Base-by-base conservation (phyloP, 2,888 invertebrate genomes). In the Protonemura montana region DNA sequence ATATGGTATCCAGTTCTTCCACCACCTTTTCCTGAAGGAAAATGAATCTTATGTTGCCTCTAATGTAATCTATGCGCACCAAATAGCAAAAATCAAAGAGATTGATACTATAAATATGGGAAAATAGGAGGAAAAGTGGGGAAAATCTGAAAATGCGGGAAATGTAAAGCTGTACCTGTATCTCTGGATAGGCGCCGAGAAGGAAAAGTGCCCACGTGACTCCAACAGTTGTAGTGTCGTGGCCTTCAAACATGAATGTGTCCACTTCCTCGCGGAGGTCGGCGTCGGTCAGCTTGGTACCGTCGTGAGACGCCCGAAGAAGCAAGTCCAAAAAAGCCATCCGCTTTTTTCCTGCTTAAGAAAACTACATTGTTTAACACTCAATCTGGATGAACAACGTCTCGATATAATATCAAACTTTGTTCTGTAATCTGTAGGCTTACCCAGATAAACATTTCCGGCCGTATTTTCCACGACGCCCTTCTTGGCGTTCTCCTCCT, bases 221-320 rank as follows among this genome's bases (percentile, higher is more conserved):
- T 0, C 93, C 94, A 0, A 94, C 93, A 0, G 93, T 92, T 0
- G 94, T 94, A 0, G 94, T 94, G 88, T 94, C 89, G 86, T 89
- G 89, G 21, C 89, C 89, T 42, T 16, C 35, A 77, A 35, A 83
- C 85, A 85, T 85, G 81, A 85, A 85, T 10, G 85, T 85, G 59
- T 85, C 85, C 7, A 85, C 85, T 42, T 85, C 85, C 30, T 80
- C 85, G 29, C 85, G 25, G 2, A 85, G 76, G 16, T 85, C 85
- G 16, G 25, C 81, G 81, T 80, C 81, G 1, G 80, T 42, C 35
- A 85, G 26, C 26, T 42, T 16, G 13, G 78, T 80, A 26, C 41
- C 42, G 25, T 85, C n/a, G 3, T 35, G 35, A 21, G 85, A 78
- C 26, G 81, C 85, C 26, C 29, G 80, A 10, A 85, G 35, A 16